A percentile compares a stretch with the other conserved stretches of the same genome.
Evolutionary conservation across 2,888 invertebrate species (phyloP).

Genomic region (Microctonus brassicae): DNA sequence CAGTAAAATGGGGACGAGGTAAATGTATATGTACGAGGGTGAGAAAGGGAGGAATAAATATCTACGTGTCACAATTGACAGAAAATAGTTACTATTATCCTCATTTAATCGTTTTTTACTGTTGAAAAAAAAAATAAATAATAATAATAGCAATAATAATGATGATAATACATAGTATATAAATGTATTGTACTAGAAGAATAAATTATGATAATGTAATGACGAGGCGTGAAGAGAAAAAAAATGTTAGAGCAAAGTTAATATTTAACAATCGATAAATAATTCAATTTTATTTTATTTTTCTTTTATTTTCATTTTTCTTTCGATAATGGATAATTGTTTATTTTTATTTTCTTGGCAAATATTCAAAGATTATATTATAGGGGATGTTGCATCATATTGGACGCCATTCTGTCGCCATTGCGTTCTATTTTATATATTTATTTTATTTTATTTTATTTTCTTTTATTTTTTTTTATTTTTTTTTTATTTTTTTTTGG

Average conservation of each 20-base stretch:
- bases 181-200: no score
- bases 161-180: no score
- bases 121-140: no score
- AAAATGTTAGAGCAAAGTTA: no score
- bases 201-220: no score
- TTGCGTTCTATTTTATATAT: neutral
- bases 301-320: no score
- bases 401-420: neutral
- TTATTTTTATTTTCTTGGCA: neutral
- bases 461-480: no score
- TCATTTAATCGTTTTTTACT: neutral
- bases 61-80: neutral
- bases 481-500: constrained; percentile 1
- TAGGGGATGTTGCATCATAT: neutral
- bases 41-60: constrained; percentile 31
- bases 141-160: neutral
- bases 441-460: neutral
- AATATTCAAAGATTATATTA: constrained; percentile 9
- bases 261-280: no score
- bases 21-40: constrained; percentile 31
- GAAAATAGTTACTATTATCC: neutral
- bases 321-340: neutral
- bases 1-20: constrained; percentile 40
- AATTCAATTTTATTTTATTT: neutral
- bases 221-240: no score